A percentile compares a stretch with the other conserved stretches of the same genome.
These are phyloP conservation scores for Phalanger gymnotis DNA, from an alignment of 2,797 vertebrate genomes.

Conservation along the genomic window DNA sequence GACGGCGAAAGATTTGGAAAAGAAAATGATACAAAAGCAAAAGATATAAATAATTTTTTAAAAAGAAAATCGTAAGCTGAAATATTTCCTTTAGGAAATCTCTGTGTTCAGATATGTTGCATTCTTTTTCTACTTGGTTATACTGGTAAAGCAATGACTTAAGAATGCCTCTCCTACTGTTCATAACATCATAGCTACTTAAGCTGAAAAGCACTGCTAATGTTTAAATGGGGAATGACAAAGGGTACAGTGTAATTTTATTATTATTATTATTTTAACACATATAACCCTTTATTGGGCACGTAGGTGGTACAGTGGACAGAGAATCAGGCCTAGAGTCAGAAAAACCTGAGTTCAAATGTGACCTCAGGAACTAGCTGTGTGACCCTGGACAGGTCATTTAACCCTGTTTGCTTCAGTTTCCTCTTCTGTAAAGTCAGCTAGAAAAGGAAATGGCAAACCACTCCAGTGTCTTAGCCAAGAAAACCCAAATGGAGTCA, in stretches of 20 bases:
- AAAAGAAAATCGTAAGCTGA: constrained; percentile 22
- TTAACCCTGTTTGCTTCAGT: background rate
- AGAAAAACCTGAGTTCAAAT: background rate
- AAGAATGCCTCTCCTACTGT: constrained; percentile 30
- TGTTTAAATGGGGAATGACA: background rate
- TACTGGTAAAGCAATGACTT: background rate
- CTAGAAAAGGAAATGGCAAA: background rate
- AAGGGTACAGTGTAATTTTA: constrained; percentile 12
- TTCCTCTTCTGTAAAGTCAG: background rate
- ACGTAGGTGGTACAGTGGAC: background rate
- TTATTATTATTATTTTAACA: background rate
- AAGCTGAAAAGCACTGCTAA: constrained; percentile 15
- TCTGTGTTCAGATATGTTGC: background rate
- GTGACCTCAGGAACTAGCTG: background rate
- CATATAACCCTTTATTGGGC: background rate
- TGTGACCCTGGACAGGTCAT: background rate
- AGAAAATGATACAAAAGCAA: background rate
- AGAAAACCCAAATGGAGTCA: background rate
- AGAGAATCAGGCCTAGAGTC: background rate
- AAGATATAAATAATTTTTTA: constrained; percentile 12
- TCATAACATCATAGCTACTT: background rate
- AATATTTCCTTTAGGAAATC: constrained; percentile 24
- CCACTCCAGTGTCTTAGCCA: background rate
- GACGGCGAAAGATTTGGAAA: background rate
- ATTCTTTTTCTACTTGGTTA: constrained; percentile 3